A percentile compares a stretch with the other conserved stretches of the same genome.
Conservation (phyloP, 2,113 vertebrate genomes). For the Eublepharis macularius region DNA sequence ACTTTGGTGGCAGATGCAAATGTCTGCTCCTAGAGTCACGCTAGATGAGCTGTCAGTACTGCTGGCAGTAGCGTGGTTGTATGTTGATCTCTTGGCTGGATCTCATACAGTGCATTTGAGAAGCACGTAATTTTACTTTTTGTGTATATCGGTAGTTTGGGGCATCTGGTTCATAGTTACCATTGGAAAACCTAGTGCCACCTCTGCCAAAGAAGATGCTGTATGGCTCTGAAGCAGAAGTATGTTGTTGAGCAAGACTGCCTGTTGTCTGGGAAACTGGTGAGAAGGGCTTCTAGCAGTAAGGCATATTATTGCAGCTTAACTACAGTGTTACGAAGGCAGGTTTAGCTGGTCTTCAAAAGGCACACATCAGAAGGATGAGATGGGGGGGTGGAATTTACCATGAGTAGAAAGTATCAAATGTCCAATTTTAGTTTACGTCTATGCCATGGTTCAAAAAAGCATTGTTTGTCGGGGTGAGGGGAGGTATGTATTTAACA, state of each 20-base stretch:
- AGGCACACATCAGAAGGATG: conserved; percentile 8
- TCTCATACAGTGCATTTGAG: conserved; percentile 9
- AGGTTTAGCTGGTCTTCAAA: conserved; percentile 18
- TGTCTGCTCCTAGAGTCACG: conserved; percentile 38
- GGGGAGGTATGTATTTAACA: neutral
- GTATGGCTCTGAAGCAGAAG: neutral
- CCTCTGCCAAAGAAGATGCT: neutral
- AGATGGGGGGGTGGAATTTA: conserved; percentile 35
- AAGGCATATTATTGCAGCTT: neutral
- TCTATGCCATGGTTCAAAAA: neutral
- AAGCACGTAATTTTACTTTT: conserved; percentile 36
- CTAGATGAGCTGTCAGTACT: conserved; percentile 22
- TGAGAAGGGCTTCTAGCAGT: conserved; percentile 26
- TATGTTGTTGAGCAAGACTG: conserved; percentile 30
- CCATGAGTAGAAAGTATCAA: neutral
- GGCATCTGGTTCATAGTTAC: conserved; percentile 37
- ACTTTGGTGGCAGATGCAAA: neutral
- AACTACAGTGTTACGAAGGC: conserved; percentile 42
- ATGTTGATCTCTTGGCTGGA: conserved; percentile 24
- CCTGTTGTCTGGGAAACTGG: conserved; percentile 28
- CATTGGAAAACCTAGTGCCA: neutral
- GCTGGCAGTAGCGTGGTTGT: conserved; percentile 19
- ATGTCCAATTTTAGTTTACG: neutral
- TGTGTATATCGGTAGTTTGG: conserved; percentile 9
- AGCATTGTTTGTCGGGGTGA: neutral